phyloP scores from a whole-genome alignment of 2,797 vertebrate species.

The Chelmon rostratus region DNA sequence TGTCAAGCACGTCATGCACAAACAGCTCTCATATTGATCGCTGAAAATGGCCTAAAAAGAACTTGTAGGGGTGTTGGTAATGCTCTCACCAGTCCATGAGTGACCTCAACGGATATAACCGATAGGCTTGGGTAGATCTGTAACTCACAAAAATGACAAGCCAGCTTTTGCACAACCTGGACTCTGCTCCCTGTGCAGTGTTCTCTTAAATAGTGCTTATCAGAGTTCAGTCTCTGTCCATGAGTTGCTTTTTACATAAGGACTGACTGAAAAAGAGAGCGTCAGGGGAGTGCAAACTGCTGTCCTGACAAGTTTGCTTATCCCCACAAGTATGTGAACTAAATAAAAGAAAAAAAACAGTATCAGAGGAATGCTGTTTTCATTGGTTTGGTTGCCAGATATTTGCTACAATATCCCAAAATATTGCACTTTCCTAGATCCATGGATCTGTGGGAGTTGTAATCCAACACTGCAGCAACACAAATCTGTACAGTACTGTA shows the following conservation, averaged over 20 bases:
- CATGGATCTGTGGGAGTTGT: neutral
- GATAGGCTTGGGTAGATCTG: constrained; percentile 27
- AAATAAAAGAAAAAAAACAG: neutral
- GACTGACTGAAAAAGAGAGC: neutral
- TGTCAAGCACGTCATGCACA: constrained; percentile 40
- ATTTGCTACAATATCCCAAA: neutral
- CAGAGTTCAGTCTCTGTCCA: constrained; percentile 63
- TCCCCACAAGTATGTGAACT: neutral
- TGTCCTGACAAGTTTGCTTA: constrained; percentile 2
- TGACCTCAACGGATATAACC: constrained; percentile 45
- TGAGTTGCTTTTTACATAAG: constrained; percentile 16
- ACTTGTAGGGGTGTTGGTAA: constrained; percentile 7
- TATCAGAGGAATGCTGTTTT: constrained; percentile 9
- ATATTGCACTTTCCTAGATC: neutral
- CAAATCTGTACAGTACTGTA: neutral
- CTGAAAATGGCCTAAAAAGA: constrained; percentile 39
- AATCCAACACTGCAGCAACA: constrained; percentile 1
- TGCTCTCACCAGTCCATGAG: neutral
- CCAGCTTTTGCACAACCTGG: constrained; percentile 77
- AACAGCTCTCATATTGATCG: constrained; percentile 42
- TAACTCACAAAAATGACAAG: constrained; percentile 43
- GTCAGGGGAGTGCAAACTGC: neutral
- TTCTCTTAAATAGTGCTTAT: constrained; percentile 57
- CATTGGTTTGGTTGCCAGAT: constrained; percentile 14
- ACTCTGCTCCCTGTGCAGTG: constrained; percentile 74